These are phyloP conservation scores for Muntiacus reevesi DNA, from an alignment of 2,113 vertebrate species.

Conservation along the genomic window DNA sequence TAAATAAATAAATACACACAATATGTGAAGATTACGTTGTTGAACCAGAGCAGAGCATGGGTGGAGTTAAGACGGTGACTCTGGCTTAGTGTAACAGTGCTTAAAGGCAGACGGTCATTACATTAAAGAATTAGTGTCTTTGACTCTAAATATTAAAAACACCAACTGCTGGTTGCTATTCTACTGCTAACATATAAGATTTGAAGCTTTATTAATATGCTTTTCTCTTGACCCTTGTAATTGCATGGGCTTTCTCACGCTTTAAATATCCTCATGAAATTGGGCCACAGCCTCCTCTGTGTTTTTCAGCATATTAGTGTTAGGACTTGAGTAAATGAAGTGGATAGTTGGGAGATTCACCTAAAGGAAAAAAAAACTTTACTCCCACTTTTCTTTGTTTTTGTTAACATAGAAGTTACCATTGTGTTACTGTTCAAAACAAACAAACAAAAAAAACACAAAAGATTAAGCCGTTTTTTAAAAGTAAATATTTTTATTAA, in stretches of 20 bases:
- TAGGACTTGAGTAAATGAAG: not conserved
- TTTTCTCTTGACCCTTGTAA: conserved; percentile 62
- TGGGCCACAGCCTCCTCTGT: not conserved
- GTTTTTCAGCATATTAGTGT: conserved; percentile 37
- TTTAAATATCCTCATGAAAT: conserved; percentile 32
- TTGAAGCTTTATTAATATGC: conserved; percentile 58
- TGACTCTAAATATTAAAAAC: not conserved
- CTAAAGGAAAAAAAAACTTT: not conserved
- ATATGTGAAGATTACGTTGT: not conserved
- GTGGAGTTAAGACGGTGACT: conserved; percentile 18
- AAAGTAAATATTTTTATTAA: conserved; percentile 8
- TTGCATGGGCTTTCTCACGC: conserved; percentile 8
- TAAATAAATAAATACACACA: not conserved
- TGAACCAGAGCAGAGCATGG: not conserved
- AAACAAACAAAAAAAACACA: not conserved
- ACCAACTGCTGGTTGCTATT: not conserved
- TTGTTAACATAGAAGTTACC: not conserved
- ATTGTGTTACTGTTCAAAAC: not conserved
- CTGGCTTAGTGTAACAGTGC: conserved; percentile 19
- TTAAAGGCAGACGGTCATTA: conserved; percentile 34
- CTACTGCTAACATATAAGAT: not conserved
- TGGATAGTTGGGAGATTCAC: not conserved
- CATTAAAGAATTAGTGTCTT: conserved; percentile 4
- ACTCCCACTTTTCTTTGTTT: not conserved
- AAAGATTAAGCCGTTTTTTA: not conserved